A percentile compares a stretch with the other conserved stretches of the same genome.
Conservation (phyloP, 2,797 vertebrate genomes). For the Oophaga sylvatica region DNA sequence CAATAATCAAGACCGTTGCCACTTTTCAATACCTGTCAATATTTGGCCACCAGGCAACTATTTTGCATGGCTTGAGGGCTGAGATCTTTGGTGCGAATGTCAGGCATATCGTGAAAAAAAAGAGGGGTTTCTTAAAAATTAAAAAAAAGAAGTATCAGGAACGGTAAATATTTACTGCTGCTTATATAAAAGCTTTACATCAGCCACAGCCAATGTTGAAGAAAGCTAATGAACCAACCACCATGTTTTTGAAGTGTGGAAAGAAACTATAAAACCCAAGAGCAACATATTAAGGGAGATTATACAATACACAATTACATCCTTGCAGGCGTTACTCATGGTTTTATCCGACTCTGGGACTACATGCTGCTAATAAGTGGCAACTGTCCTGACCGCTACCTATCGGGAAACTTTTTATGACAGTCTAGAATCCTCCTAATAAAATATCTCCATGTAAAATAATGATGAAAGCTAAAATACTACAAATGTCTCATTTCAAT, state of each 20-base stretch:
- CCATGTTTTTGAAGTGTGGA: neutral
- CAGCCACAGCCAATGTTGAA: too few relatives aligned
- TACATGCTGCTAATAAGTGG: neutral
- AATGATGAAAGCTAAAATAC: constrained; percentile 41
- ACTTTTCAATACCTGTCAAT: neutral
- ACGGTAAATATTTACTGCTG: too few relatives aligned
- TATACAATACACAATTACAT: neutral
- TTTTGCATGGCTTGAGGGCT: neutral
- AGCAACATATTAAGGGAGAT: neutral
- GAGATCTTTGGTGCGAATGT: neutral
- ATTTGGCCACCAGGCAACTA: neutral
- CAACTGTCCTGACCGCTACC: neutral
- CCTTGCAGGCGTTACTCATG: neutral
- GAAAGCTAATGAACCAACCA: too few relatives aligned
- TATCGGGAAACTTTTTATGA: neutral
- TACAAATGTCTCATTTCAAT: neutral
- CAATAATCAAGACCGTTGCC: neutral
- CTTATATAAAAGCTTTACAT: too few relatives aligned
- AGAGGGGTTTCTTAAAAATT: too few relatives aligned
- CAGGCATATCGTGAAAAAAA: too few relatives aligned
- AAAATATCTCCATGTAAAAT: neutral
- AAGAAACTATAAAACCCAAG: neutral
- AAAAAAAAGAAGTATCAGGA: too few relatives aligned
- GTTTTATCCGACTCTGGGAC: neutral
- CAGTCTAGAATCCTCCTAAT: neutral